Evolutionary conservation across 2,888 invertebrate genomes (phyloP).

Genomic region (Diplazon laetatorius): DNA sequence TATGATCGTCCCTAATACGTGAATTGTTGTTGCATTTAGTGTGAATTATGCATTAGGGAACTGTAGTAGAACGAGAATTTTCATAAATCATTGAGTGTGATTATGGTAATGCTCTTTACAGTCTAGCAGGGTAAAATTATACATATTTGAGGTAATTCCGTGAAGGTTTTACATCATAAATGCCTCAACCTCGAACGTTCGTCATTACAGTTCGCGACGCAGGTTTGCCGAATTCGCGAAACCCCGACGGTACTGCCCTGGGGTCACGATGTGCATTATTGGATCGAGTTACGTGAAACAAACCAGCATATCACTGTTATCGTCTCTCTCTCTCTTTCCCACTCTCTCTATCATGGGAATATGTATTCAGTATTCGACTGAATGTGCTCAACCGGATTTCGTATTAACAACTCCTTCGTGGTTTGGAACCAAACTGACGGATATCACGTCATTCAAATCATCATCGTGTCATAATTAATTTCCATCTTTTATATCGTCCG

Average conservation of each 20-base stretch:
- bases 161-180: conserved; percentile 63
- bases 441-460: neutral
- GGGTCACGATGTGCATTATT: conserved; percentile 81
- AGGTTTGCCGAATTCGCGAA: conserved; percentile 51
- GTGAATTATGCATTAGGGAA: neutral
- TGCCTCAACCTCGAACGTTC: conserved; percentile 25
- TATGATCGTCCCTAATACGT: neutral
- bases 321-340: too few species aligned
- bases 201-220: conserved; percentile 3
- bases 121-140: neutral
- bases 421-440: neutral
- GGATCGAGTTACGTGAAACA: conserved; percentile 82
- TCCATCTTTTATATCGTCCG: neutral
- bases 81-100: neutral
- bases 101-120: neutral
- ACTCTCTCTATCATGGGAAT: too few species aligned
- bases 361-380: conserved; percentile 53
- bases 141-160: conserved; percentile 6
- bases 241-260: conserved; percentile 71
- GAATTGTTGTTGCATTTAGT: neutral
- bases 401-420: conserved; percentile 28
- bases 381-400: conserved; percentile 48
- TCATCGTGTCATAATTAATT: neutral
- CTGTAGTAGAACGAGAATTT: neutral
- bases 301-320: conserved; percentile 65